Conservation (phyloP, 2,888 invertebrate species). For the Chrysodeixis includens region DNA sequence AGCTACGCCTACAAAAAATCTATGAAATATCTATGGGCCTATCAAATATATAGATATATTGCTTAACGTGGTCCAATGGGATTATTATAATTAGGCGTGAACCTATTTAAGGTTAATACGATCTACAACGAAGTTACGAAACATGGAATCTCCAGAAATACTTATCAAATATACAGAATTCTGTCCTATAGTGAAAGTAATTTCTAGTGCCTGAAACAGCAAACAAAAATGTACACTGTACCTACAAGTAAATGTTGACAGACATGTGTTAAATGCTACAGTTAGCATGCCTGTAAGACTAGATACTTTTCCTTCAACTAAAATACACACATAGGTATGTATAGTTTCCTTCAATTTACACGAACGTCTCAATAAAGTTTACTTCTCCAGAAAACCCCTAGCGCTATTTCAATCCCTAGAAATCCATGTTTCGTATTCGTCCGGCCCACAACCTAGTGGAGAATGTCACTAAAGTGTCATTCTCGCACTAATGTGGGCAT, state of each 20-base stretch:
- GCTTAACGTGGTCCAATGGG: slow-evolving; percentile 88
- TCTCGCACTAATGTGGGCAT: slow-evolving; percentile 46
- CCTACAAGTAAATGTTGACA: neutral
- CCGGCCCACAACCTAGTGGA: slow-evolving; percentile 33
- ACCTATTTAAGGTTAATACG: slow-evolving; percentile 65
- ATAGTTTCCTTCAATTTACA: too few species aligned
- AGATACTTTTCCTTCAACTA: neutral
- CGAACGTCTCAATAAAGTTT: too few species aligned
- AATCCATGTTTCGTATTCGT: slow-evolving; percentile 35
- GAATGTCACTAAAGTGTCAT: slow-evolving; percentile 42
- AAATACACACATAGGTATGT: too few species aligned
- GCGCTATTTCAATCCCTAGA: neutral
- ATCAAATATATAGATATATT: slow-evolving; percentile 85
- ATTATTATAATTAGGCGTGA: slow-evolving; percentile 78
- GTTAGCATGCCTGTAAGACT: neutral
- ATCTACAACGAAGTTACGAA: slow-evolving; percentile 43
- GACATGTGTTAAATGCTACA: neutral
- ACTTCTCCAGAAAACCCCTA: too few species aligned
- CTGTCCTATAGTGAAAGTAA: neutral
- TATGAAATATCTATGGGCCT: slow-evolving; percentile 80
- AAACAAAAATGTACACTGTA: neutral
- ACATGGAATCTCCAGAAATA: slow-evolving; percentile 55
- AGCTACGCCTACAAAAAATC: slow-evolving; percentile 81
- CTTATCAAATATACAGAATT: too few species aligned
- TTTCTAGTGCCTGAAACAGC: neutral